These are phyloP conservation scores for Heliconius aoede DNA, from an alignment of 2,888 invertebrate genomes.

Conservation along the genomic window DNA sequence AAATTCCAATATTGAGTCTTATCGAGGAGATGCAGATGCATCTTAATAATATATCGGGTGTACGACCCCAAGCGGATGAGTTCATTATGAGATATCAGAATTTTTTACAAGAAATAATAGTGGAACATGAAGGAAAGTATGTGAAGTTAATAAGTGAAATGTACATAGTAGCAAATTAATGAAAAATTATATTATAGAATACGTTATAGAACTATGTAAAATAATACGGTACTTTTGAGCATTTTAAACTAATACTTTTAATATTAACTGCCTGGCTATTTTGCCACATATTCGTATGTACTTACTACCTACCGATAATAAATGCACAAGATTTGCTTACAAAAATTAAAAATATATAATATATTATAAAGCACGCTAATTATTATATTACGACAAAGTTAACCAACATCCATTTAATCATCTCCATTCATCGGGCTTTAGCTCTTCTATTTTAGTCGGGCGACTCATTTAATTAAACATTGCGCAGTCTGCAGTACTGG, in stretches of 20 bases:
- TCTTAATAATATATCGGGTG: background rate
- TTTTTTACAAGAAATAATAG: background rate
- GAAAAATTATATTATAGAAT: too few relatives aligned
- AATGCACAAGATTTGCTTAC: background rate
- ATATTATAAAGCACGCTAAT: background rate
- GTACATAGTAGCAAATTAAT: too few relatives aligned
- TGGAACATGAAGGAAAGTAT: too few relatives aligned
- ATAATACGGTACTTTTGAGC: too few relatives aligned
- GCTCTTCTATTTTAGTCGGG: constrained; percentile 28
- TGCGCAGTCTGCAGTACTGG: constrained; percentile 34
- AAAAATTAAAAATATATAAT: background rate
- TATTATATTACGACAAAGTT: background rate
- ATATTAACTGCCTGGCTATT: too few relatives aligned
- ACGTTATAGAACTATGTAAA: too few relatives aligned
- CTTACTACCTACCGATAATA: background rate
- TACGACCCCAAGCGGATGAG: background rate
- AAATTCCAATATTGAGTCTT: constrained; percentile 11
- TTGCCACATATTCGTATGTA: too few relatives aligned
- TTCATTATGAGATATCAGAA: background rate
- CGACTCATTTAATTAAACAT: constrained; percentile 40
- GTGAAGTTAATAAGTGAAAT: too few relatives aligned
- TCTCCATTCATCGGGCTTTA: constrained; percentile 8
- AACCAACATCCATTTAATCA: constrained; percentile 14
- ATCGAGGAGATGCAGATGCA: background rate
- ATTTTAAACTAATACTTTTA: too few relatives aligned